A percentile compares a stretch with the other conserved stretches of the same genome.
Conservation (phyloP, 2,797 vertebrate genomes). For the Leptodactylus fallax region DNA sequence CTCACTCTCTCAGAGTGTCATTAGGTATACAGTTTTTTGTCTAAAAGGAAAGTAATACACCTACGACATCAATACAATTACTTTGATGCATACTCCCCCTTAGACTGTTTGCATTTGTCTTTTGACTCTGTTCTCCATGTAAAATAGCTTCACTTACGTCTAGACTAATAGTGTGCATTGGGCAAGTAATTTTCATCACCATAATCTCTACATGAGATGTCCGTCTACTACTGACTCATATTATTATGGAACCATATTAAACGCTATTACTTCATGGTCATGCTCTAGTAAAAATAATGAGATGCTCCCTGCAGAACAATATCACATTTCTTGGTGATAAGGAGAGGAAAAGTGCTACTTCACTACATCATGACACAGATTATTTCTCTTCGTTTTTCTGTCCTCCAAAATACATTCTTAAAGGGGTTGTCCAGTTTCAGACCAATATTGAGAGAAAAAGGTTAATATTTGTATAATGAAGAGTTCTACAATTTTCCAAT, state of each 20-base stretch:
- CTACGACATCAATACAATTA: constrained; percentile 36
- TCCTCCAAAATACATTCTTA: too few species aligned
- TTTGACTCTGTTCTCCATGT: constrained; percentile 6
- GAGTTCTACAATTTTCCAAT: too few species aligned
- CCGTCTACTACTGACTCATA: background rate
- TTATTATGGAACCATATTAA: background rate
- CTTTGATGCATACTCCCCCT: constrained; percentile 35
- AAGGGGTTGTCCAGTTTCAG: too few species aligned
- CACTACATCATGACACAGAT: background rate
- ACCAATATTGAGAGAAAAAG: too few species aligned
- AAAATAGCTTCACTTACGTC: background rate
- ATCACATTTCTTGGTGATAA: background rate
- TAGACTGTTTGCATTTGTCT: constrained; percentile 39
- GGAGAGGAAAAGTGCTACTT: background rate
- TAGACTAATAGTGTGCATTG: constrained; percentile 12
- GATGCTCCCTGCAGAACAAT: background rate
- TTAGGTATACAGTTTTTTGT: constrained; percentile 50
- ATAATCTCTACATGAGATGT: background rate
- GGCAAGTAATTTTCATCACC: background rate
- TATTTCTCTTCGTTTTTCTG: too few species aligned
- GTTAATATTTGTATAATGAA: too few species aligned
- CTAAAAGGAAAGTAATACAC: constrained; percentile 21
- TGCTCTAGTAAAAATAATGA: background rate
- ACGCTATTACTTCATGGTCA: background rate
- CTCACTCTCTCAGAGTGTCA: constrained; percentile 26